Percentiles rank a stretch among this genome's conserved stretches.
Conservation (phyloP, 2,888 invertebrate genomes). For the Nysson spinosus region DNA sequence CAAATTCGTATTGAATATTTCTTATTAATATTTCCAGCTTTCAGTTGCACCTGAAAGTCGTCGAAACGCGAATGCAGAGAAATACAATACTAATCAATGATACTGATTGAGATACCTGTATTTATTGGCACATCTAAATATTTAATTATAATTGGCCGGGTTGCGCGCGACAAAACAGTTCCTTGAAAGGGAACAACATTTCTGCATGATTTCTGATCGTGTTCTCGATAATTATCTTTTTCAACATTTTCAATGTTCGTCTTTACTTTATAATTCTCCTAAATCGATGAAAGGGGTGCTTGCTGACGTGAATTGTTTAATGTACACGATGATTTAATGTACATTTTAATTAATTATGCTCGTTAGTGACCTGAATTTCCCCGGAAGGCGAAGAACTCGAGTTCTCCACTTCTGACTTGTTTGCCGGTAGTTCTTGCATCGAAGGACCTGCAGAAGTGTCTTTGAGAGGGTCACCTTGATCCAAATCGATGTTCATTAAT, state of each 20-base stretch:
- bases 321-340: no score
- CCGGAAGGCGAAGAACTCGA: conserved; percentile 25
- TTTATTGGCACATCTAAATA: conserved; percentile 24
- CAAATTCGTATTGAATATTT: no score
- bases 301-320: no score
- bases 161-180: neutral
- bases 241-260: no score
- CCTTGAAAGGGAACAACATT: conserved; percentile 16
- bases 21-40: no score
- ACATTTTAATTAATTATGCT: no score
- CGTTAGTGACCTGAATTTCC: conserved; percentile 19
- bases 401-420: conserved; percentile 2
- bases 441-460: conserved; percentile 28
- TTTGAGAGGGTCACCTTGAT: conserved; percentile 34
- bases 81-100: no score
- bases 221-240: no score
- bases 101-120: conserved; percentile 23
- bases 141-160: conserved; percentile 30
- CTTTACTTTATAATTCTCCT: no score
- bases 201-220: neutral
- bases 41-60: no score
- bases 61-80: no score
- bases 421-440: neutral
- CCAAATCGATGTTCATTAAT: conserved; percentile 33
- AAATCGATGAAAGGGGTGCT: no score